phyloP scores from a whole-genome alignment of 2,888 invertebrate species.

The Troilus luridus region DNA sequence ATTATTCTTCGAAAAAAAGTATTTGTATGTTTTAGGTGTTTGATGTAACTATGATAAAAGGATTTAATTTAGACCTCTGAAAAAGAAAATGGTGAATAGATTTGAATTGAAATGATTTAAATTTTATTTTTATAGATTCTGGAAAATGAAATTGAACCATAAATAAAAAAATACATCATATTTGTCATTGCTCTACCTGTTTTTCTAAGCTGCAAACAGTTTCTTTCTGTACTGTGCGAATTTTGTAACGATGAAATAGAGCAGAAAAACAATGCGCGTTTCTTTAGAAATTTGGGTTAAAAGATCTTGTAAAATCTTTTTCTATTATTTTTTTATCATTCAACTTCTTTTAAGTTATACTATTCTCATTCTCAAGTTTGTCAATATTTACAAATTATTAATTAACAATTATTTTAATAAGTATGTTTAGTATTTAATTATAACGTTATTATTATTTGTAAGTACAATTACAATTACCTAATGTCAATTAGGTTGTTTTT shows the following conservation, averaged over 20 bases:
- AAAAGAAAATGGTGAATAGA: background rate
- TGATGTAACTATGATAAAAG: background rate
- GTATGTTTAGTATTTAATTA: no score
- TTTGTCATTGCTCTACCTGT: no score
- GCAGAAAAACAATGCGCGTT: background rate
- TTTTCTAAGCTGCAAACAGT: no score
- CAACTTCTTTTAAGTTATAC: no score
- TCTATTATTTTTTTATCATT: background rate
- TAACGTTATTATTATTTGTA: no score
- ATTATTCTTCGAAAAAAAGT: background rate
- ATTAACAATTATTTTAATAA: no score
- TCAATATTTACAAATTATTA: no score
- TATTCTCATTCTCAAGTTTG: no score
- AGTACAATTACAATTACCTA: no score
- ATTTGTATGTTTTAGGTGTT: background rate
- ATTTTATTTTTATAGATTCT: background rate
- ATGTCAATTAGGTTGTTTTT: no score
- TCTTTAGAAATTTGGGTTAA: background rate
- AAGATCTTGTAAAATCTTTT: background rate
- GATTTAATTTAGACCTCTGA: background rate
- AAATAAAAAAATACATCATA: background rate
- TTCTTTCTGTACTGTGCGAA: background rate
- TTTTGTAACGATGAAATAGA: no score
- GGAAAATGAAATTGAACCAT: background rate
- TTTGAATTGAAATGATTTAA: background rate